Evolutionary conservation across 2,113 vertebrate genomes (phyloP), one percentile per base, ranked within the genome.

Genomic region (Trinectes maculatus): DNA sequence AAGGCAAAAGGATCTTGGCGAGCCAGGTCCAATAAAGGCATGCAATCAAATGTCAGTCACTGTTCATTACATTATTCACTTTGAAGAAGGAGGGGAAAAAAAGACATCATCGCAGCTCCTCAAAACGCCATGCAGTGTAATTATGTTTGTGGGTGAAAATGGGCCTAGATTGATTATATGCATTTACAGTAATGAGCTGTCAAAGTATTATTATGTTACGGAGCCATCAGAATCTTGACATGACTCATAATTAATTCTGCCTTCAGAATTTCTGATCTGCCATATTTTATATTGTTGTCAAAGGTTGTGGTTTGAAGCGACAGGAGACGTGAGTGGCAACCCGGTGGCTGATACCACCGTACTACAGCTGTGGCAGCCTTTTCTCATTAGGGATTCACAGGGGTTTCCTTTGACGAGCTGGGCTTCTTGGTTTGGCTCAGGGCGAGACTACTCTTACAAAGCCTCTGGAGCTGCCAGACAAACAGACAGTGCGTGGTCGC

Each of bases 141-240:
- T 91, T 89, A 91, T 86, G 63, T 85, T 85, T 79, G 84, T 74
- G 69, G 84, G 63, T 79, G 78, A 77, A 88, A 91, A 88, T 80
- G 75, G 75, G 74, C 68, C n/a, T 40, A 40, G 69, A 88, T 89
- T 91, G 89, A 91, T 90, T 90, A 85, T 87, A 89, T 87, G 74
- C 66, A 78, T 91, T 88, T 89, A 74, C 71, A 82, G 74, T 85
- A 86, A 89, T 85, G 80, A 86, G 69, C 65, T 31, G 26, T 82
- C 78, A 61, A 67, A 66, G 68, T 75, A 81, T 83, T 79, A 80
- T 87, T 87, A 75, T 1, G 29, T 83, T 84, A 79, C 75, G 73
- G 71, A 68, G 83, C 74, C 73, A 52, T 89, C 74, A 83, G 60
- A 84, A 77, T 60, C 58, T 62, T 75, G 84, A 85, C 83, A 80